These are phyloP conservation scores for Phymatocera aterrima DNA, from an alignment of 2,888 invertebrate genomes.

Conservation along the genomic window DNA sequence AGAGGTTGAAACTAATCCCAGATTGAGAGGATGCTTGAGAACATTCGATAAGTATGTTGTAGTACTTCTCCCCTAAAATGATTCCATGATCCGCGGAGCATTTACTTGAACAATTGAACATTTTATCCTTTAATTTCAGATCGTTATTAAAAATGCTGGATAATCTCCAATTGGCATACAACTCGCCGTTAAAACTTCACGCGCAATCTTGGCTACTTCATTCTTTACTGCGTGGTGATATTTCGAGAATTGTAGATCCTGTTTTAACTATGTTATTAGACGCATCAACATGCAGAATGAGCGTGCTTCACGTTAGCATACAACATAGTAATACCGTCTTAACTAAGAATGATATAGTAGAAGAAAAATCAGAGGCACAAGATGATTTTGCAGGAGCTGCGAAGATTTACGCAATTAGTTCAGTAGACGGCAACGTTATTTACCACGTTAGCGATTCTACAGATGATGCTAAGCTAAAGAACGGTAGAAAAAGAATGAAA, in stretches of 20 bases:
- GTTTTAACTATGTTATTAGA: conserved; percentile 85
- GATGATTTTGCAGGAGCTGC: conserved; percentile 71
- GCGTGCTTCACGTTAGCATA: conserved; percentile 85
- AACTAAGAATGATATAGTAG: conserved; percentile 65
- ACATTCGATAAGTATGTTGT: conserved; percentile 81
- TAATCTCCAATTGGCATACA: conserved; percentile 79
- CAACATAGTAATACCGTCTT: conserved; percentile 75
- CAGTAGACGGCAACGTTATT: conserved; percentile 87
- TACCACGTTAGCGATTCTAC: conserved; percentile 78
- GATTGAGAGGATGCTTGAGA: conserved; percentile 74
- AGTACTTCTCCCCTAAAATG: background rate
- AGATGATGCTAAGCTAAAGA: conserved; percentile 64
- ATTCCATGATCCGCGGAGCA: background rate
- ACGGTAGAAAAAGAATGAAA: conserved; percentile 62
- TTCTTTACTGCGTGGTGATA: conserved; percentile 85
- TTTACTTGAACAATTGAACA: background rate
- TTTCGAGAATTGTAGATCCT: conserved; percentile 87
- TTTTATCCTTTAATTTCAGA: conserved; percentile 72
- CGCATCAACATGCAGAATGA: conserved; percentile 87
- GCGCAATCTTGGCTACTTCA: conserved; percentile 87
- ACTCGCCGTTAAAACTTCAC: conserved; percentile 79
- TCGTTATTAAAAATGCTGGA: conserved; percentile 85
- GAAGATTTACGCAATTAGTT: conserved; percentile 89
- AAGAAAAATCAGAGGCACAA: conserved; percentile 67
- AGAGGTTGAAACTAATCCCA: conserved; percentile 78